Evolutionary conservation across 2,888 invertebrate genomes (phyloP).

Genomic region (Erannis defoliaria): DNA sequence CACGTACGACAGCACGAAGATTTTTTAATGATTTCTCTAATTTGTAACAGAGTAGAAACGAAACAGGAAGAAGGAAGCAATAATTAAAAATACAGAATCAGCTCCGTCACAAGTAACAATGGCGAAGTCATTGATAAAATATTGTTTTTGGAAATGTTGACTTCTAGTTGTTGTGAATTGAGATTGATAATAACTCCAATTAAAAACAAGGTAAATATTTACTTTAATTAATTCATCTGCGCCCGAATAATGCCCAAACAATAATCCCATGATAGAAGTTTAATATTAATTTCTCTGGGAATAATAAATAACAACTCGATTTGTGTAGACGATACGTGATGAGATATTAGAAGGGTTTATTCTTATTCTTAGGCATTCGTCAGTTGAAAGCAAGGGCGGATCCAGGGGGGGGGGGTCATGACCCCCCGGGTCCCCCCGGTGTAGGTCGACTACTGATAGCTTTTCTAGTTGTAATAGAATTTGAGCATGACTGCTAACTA

Average conservation of each 20-base stretch:
- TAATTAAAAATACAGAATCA: neutral
- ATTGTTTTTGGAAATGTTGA: conserved; percentile 2
- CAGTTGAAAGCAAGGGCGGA: no score
- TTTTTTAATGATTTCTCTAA: no score
- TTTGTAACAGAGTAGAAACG: no score
- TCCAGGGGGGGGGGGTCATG: no score
- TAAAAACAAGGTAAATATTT: conserved; percentile 8
- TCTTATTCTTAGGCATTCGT: neutral
- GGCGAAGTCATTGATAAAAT: neutral
- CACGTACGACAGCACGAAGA: no score
- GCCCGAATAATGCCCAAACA: conserved; percentile 2
- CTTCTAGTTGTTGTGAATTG: neutral
- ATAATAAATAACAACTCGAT: neutral
- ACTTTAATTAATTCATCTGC: neutral
- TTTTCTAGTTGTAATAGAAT: no score
- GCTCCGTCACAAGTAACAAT: neutral
- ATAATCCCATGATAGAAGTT: conserved; percentile 25
- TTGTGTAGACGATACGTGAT: neutral
- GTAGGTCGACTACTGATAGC: no score
- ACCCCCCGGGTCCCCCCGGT: no score
- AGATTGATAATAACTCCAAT: conserved; percentile 1
- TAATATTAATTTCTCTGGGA: conserved; percentile 30
- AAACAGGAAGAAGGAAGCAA: neutral
- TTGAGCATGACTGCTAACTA: no score
- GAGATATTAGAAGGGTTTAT: neutral